These are phyloP conservation scores for Cottoperca gobio DNA, from an alignment of 2,797 vertebrate species.

Conservation along the genomic window DNA sequence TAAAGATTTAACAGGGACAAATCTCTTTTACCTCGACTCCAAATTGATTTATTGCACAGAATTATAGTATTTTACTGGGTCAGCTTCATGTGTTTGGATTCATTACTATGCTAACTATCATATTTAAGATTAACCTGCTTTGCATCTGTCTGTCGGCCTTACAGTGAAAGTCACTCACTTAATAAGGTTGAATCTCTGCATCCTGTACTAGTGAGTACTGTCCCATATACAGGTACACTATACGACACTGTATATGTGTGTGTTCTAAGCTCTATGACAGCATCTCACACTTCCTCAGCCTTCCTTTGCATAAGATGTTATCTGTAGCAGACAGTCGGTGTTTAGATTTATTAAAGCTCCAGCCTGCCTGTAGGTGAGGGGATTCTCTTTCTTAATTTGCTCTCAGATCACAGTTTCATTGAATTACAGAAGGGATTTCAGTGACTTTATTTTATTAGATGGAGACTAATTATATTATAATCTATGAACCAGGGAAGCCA, in stretches of 20 bases:
- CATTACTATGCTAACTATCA: neutral
- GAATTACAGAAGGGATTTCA: slow-evolving; percentile 55
- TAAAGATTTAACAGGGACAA: neutral
- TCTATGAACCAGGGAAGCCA: slow-evolving; percentile 43
- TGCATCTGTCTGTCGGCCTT: too few species aligned
- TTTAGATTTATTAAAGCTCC: slow-evolving; percentile 18
- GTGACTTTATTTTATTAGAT: slow-evolving; percentile 61
- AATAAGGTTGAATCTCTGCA: neutral
- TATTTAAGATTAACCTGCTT: neutral
- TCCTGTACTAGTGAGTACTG: neutral
- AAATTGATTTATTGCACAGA: neutral
- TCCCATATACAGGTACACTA: neutral
- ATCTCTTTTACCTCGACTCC: neutral
- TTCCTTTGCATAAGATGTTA: slow-evolving; percentile 9
- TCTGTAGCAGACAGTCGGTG: slow-evolving; percentile 8
- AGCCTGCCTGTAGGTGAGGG: slow-evolving; percentile 25
- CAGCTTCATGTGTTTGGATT: neutral
- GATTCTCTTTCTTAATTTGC: slow-evolving; percentile 38
- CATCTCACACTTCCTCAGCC: neutral
- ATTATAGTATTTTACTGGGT: neutral
- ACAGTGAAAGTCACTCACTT: neutral
- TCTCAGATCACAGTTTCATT: slow-evolving; percentile 47
- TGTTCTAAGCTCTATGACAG: neutral
- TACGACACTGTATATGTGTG: neutral
- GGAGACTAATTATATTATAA: slow-evolving; percentile 61